Percentiles rank a stretch among this genome's conserved stretches.
Evolutionary conservation across 2,113 vertebrate genomes (phyloP).

Genomic region (Nannospalax galili): DNA sequence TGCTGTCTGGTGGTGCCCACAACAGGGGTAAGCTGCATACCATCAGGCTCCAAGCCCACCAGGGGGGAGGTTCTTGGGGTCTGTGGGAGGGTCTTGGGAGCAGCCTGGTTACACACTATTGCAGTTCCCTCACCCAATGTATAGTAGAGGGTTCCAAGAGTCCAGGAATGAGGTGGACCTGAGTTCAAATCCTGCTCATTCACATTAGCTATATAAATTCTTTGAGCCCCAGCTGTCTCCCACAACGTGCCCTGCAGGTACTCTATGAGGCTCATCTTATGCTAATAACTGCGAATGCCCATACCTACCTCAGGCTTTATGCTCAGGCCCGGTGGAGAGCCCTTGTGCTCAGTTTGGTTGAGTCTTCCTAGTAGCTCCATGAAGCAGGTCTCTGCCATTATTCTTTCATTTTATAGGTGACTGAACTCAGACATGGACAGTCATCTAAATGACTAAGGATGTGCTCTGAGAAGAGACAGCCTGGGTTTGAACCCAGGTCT

Average conservation of each 20-base stretch:
- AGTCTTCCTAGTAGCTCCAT: too few relatives aligned
- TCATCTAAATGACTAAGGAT: neutral
- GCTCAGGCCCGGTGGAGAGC: neutral
- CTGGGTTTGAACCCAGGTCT: neutral
- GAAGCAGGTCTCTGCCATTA: neutral
- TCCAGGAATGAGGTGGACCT: neutral
- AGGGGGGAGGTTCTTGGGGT: neutral
- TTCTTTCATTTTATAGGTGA: neutral
- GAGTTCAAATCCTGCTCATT: neutral
- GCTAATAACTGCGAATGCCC: too few relatives aligned
- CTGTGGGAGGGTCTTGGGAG: neutral
- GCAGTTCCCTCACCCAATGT: neutral
- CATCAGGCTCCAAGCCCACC: neutral
- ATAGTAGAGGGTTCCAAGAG: neutral
- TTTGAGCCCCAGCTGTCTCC: neutral
- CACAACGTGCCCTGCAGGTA: neutral
- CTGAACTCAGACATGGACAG: neutral
- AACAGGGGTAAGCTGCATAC: neutral
- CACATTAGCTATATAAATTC: neutral
- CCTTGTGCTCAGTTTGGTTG: rapidly evolving
- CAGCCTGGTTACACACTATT: too few relatives aligned
- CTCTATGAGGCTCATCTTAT: rapidly evolving
- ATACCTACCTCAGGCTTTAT: rapidly evolving
- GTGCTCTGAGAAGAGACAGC: neutral
- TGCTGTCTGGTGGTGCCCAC: neutral